These are phyloP conservation scores for Tricholauxania praeusta DNA, from an alignment of 2,888 invertebrate species.

Conservation along the genomic window DNA sequence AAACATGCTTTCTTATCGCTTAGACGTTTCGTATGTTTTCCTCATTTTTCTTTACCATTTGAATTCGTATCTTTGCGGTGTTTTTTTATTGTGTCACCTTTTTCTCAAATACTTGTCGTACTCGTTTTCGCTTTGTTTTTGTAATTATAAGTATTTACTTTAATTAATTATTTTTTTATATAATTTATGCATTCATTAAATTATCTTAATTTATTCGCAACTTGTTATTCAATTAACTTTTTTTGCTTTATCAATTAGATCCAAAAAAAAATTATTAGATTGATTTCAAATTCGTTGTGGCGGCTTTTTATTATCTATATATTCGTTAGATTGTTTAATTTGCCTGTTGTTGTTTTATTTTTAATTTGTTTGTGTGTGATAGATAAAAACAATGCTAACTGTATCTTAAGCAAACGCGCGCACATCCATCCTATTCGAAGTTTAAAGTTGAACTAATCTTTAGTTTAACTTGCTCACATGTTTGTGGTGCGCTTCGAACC, in stretches of 20 bases:
- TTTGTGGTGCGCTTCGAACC: neutral
- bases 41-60: neutral
- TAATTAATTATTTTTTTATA: constrained; percentile 1
- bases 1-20: constrained; percentile 15
- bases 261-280: constrained; percentile 6
- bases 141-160: neutral
- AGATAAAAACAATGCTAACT: neutral
- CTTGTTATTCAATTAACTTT: constrained; percentile 6
- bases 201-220: constrained; percentile 5
- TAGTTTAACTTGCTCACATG: neutral
- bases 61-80: constrained; percentile 19
- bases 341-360: neutral
- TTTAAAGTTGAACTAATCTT: constrained; percentile 11
- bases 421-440: neutral
- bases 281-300: constrained; percentile 6
- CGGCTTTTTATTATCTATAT: neutral
- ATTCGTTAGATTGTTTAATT: neutral
- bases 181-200: constrained; percentile 14
- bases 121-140: constrained; percentile 7
- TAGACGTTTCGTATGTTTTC: neutral
- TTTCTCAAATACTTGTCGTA: constrained; percentile 3
- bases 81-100: constrained; percentile 12
- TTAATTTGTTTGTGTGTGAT: neutral
- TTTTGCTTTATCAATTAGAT: constrained; percentile 13
- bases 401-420: neutral